Evolutionary conservation across 2,888 invertebrate genomes (phyloP), one percentile per base, ranked within the genome.

Genomic region (Macrophya alboannulata): DNA sequence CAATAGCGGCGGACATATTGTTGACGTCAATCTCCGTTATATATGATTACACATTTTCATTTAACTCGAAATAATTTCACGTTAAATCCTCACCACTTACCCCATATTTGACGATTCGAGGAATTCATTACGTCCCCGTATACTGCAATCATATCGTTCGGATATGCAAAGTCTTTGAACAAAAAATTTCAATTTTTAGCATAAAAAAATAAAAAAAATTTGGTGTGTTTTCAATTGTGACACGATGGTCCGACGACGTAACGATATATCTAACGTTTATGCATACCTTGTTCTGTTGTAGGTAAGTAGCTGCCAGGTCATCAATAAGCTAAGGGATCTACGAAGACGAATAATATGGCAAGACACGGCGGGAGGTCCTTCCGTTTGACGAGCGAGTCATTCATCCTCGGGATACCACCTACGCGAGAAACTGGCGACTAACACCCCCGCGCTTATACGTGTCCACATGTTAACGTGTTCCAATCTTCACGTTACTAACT

Each of bases 361-460:
- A 91, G 92, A 92, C 88, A 91, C 89, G 89, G 92, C 92, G 92
- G 93, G 91, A 93, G 92, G 92, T 93, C 92, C 92, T 93, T 92
- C 92, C 92, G 93, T 93, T 93, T 93, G 93, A 93, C 93, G 93
- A 93, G 93, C 79, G 40, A 92, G 90, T 92, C 92, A 93, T 93
- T 92, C 93, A 92, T 93, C 92, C 93, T 93, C 92, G 91, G 65
- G 55, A 62, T 62, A 92, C 93, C 93, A 92, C 93, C 93, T 92
- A 93, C 93, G 91, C 90, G 90, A 89, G 90, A 90, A 45, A 21
- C 43, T 45, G 25, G 40, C 62, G 10, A 31, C 37, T 40, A 15
- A 37, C 59, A 65, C 45, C 31, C 40, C 59, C 79, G 51, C 40
- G 21, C 12, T 31, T 8, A 59, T 81, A 55, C 81, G 62, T 81